These are phyloP conservation scores for Ictalurus punctatus DNA, from an alignment of 2,113 vertebrate genomes.

Conservation along the genomic window DNA sequence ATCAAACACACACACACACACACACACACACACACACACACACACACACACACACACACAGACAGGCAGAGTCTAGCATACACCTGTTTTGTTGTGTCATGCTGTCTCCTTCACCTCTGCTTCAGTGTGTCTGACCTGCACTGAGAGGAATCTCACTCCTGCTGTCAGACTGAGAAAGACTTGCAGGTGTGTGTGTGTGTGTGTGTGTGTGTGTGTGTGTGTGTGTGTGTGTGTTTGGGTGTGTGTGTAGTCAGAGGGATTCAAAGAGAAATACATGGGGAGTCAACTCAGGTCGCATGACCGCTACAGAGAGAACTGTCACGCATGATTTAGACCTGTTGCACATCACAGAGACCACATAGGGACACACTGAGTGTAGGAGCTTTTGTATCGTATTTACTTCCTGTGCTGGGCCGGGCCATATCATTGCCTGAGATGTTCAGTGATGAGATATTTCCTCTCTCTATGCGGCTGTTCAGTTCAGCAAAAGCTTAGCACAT, in stretches of 20 bases:
- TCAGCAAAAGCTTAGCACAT: neutral
- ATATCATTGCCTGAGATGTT: neutral
- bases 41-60: constrained; percentile 8
- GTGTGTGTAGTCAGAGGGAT: neutral
- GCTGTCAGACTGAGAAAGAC: constrained; percentile 26
- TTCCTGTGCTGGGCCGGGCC: neutral
- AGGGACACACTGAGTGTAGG: neutral
- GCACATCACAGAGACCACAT: neutral
- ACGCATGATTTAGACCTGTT: neutral
- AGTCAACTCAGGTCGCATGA: neutral
- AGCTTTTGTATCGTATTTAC: neutral
- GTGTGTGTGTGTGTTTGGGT: constrained; percentile 5
- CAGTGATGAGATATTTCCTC: neutral
- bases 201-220: constrained; percentile 6
- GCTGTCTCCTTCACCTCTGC: neutral
- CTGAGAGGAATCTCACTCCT: constrained; percentile 1
- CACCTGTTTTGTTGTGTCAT: neutral
- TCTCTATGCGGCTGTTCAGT: neutral
- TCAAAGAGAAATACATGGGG: neutral
- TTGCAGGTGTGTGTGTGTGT: constrained; percentile 24
- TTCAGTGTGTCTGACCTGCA: constrained; percentile 1
- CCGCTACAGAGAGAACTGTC: neutral
- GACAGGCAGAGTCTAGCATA: neutral
- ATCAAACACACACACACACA: too few species aligned
- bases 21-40: too few species aligned